A percentile compares a stretch with the other conserved stretches of the same genome.
These are phyloP conservation scores for Ptychoptera albimana DNA, from an alignment of 2,888 invertebrate species.

Conservation along the genomic window DNA sequence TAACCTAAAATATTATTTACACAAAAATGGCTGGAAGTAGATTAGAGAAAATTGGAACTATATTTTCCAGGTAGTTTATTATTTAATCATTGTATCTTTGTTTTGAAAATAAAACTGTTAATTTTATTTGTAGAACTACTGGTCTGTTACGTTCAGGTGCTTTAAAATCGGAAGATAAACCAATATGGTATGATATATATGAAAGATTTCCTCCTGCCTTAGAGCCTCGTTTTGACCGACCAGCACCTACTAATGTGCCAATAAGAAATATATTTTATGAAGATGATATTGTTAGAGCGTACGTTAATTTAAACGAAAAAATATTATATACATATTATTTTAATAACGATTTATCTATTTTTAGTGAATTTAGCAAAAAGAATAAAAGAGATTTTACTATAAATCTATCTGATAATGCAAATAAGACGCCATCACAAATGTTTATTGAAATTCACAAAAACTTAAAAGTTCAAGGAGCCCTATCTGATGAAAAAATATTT, in stretches of 20 bases:
- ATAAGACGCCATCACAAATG: constrained; percentile 39
- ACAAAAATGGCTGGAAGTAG: constrained; percentile 46
- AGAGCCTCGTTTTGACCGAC: constrained; percentile 62
- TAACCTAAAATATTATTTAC: too few relatives aligned
- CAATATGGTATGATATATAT: constrained; percentile 88
- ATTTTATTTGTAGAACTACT: too few relatives aligned
- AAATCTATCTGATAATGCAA: constrained; percentile 36
- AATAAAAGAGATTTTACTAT: constrained; percentile 37
- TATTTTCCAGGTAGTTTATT: constrained; percentile 42
- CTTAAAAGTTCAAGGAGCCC: constrained; percentile 36
- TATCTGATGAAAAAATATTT: constrained; percentile 36
- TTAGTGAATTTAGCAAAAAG: constrained; percentile 48
- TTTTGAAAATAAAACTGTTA: neutral
- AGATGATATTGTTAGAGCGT: constrained; percentile 78
- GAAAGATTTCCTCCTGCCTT: constrained; percentile 75
- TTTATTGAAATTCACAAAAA: constrained; percentile 45
- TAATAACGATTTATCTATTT: constrained; percentile 16
- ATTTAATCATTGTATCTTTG: neutral
- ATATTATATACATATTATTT: too few relatives aligned
- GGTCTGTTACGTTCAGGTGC: constrained; percentile 69
- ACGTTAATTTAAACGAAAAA: constrained; percentile 25
- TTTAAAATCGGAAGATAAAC: constrained; percentile 64
- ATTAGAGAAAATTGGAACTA: constrained; percentile 57
- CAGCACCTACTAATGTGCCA: constrained; percentile 37
- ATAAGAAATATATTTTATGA: constrained; percentile 60